These are phyloP conservation scores for Ptychobarbus kaznakovi DNA, from an alignment of 2,797 vertebrate species.

Conservation along the genomic window DNA sequence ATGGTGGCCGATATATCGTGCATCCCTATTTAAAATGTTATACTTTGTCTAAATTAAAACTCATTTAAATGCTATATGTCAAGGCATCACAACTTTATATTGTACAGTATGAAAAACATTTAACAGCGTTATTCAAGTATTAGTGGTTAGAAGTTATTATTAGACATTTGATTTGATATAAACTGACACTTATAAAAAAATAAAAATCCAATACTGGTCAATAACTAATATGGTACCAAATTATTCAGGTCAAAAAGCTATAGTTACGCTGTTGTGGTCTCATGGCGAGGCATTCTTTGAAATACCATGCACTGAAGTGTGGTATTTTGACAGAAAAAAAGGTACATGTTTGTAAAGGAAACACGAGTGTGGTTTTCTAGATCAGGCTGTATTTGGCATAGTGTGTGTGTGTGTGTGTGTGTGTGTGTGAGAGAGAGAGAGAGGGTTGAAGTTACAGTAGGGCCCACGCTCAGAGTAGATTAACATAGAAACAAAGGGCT, in stretches of 20 bases:
- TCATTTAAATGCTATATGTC: not conserved
- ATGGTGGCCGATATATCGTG: too few species aligned
- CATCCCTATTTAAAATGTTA: too few species aligned
- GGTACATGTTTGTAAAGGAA: not conserved
- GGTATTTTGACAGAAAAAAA: not conserved
- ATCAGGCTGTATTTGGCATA: conserved; percentile 9
- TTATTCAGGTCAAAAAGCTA: not conserved
- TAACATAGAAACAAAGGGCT: conserved; percentile 62
- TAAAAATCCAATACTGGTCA: not conserved
- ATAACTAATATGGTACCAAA: not conserved
- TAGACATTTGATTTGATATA: not conserved
- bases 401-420: conserved; percentile 12
- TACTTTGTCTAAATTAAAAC: not conserved
- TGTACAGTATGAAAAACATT: not conserved
- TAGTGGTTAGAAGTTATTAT: too few species aligned
- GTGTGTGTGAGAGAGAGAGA: not conserved
- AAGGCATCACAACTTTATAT: not conserved
- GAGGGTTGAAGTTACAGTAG: conserved; percentile 59
- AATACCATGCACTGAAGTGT: not conserved
- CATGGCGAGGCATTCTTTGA: not conserved
- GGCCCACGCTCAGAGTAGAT: conserved; percentile 52
- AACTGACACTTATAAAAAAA: not conserved
- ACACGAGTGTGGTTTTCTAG: not conserved
- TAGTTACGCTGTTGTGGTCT: not conserved
- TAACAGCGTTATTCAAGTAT: not conserved